Base-by-base conservation (phyloP, 2,113 vertebrate genomes). In the Cichladusa arquata region DNA sequence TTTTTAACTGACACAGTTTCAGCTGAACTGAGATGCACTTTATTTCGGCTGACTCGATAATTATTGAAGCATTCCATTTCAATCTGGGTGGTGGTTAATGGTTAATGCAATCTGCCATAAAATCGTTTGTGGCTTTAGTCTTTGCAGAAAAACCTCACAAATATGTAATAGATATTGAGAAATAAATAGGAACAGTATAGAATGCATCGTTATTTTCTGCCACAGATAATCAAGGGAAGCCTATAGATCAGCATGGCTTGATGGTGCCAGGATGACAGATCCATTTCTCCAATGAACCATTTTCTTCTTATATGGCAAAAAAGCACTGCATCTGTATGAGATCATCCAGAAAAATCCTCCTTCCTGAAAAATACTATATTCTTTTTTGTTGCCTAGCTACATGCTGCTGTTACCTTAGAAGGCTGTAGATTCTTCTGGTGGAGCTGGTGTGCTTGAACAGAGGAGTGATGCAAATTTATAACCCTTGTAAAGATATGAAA, bases 271-370 rank as follows among this genome's bases (percentile, higher is more conserved):
- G 20, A 60, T 36, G 61, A 81, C 79, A 84, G 76, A 57, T 28
- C 81, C 45, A 20, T 83, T 91, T 72, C 60, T 94, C 83, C 80
- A 79, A 53, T 76, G 60, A 96, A 48, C 31, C 2, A 0, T 78
- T 92, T 93, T 96, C 95, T 96, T 97, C 96, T 94, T 96, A 94
- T 94, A 96, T 88, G 96, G 96, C 50, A 88, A 93, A 90, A 83
- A 44, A 44, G 31, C 72, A 38, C 86, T 78, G 82, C 93, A 76
- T 95, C 73, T 73, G 72, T 65, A 74, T 96, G 96, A 96, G 86
- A 90, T 96, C 95, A 96, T 84, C 82, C 50, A 83, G 92, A 93
- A 95, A 93, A 94, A 51, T 58, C 76, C 72, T 95, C 56, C 82
- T 81, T 94, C 67, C 48, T 83, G 95, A 78, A 94, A 92, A 96